Percentiles rank a stretch among this genome's conserved stretches.
These are phyloP conservation scores for Mactra quadrangularis DNA, from an alignment of 1,140 invertebrate genomes.

Conservation along the genomic window DNA sequence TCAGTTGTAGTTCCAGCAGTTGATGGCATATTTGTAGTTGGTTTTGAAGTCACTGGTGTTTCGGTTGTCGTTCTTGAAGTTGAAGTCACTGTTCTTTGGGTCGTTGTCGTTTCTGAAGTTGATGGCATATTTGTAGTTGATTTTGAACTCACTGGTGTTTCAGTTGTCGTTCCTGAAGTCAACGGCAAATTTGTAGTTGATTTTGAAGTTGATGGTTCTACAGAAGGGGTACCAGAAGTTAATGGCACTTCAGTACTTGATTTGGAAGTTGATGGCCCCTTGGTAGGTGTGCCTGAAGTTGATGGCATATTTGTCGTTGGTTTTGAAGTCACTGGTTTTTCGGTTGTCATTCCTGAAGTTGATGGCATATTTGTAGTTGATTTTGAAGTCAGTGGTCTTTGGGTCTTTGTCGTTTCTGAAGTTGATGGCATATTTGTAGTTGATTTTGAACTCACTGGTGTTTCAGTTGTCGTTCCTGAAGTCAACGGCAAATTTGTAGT, in stretches of 20 bases:
- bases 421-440: background rate
- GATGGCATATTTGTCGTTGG: too few species aligned
- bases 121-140: background rate
- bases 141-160: background rate
- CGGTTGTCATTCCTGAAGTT: too few species aligned
- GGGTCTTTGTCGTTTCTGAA: background rate
- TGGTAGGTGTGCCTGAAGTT: background rate
- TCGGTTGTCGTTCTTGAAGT: background rate
- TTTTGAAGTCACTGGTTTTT: too few species aligned
- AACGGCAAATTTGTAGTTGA: background rate
- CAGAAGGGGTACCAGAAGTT: background rate
- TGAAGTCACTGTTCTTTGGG: constrained; percentile 3
- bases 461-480: background rate
- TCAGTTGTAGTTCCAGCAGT: too few species aligned
- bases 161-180: background rate
- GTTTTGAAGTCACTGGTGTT: too few species aligned
- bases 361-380: background rate
- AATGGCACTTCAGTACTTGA: background rate
- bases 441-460: background rate
- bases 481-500: background rate
- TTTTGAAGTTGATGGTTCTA: background rate
- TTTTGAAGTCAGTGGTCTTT: background rate
- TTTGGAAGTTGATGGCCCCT: background rate
- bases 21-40: background rate
- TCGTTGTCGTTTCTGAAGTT: background rate